Evolutionary conservation across 2,888 invertebrate species (phyloP), one percentile per base, ranked within the genome.

Genomic region (Nebria salina): DNA sequence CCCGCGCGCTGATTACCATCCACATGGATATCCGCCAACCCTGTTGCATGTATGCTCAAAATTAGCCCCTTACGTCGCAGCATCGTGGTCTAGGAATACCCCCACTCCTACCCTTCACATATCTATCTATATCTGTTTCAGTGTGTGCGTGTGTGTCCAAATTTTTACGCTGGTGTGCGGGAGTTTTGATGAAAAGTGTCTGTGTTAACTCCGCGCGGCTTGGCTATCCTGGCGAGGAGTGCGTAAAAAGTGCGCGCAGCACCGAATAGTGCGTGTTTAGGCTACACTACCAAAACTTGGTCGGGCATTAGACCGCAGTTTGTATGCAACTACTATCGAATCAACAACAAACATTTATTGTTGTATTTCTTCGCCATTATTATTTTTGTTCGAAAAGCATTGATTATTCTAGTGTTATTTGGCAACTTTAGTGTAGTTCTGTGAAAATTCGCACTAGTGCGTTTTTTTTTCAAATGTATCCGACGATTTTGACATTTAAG

Each of bases 131-230:
- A 8, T 25, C 7, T 68, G 2, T n/a, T 13, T 54, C 70, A 7
- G 34, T 70, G 70, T 25, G 34, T 70, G 70, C 15, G 34, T 70
- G 70, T 70, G 26, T 34, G 70, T 26, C 70, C 70, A 70, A 70
- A 25, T 25, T 70, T 70, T 20, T 70, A 26, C 11, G 73, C 11
- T 15, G 42, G 26, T 86, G 87, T 86, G 87, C 86, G 86, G 87
- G 86, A 87, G 88, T 88, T 89, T 88, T 87, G 87, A 87, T 86
- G 88, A 87, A 88, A 88, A 88, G 86, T 88, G 82, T 80, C 82
- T 68, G 76, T 77, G 83, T 74, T 83, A 83, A 83, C 82, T 83
- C 83, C 84, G 83, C 82, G 79, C 86, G 85, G 83, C 82, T 83
- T 84, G 86, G 85, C 86, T 85, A 85, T 85, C 85, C 85, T 85